Percentiles rank a stretch among this genome's conserved stretches.
phyloP scores from a whole-genome alignment of 2,113 vertebrate species.

The Acrocephalus kingi region DNA sequence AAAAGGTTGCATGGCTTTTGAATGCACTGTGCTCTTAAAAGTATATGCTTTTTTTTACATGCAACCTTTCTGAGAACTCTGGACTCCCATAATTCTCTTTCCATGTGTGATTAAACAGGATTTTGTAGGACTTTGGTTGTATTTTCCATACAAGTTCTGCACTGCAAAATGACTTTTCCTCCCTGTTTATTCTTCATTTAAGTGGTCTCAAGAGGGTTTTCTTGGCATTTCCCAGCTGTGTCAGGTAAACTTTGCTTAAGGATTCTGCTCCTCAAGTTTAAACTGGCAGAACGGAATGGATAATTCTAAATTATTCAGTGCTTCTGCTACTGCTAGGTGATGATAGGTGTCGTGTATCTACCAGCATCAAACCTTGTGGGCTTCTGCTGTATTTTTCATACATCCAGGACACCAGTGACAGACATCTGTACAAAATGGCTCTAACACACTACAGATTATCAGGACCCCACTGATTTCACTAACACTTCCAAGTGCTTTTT shows the following conservation, averaged over 20 bases:
- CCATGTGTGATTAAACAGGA: background rate
- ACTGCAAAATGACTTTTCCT: background rate
- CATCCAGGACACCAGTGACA: background rate
- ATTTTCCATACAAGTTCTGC: background rate
- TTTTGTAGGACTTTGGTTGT: background rate
- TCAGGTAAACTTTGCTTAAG: conserved; percentile 37
- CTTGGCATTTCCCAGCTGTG: background rate
- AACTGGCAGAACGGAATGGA: background rate
- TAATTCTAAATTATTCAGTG: conserved; percentile 3
- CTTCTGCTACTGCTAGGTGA: background rate
- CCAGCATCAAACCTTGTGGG: background rate
- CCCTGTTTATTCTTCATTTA: background rate
- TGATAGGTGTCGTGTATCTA: background rate
- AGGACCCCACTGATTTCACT: background rate
- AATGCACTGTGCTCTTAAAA: background rate
- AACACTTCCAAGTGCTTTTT: background rate
- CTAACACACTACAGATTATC: background rate
- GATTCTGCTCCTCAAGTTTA: background rate
- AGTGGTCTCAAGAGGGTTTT: background rate
- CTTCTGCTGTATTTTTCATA: background rate
- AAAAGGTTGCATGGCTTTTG: background rate
- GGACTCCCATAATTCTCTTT: background rate
- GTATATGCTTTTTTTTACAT: background rate
- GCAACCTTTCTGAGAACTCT: background rate
- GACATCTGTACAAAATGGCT: background rate